phyloP scores from a whole-genome alignment of 1,140 invertebrate genomes.

The Pomacea maculata region DNA sequence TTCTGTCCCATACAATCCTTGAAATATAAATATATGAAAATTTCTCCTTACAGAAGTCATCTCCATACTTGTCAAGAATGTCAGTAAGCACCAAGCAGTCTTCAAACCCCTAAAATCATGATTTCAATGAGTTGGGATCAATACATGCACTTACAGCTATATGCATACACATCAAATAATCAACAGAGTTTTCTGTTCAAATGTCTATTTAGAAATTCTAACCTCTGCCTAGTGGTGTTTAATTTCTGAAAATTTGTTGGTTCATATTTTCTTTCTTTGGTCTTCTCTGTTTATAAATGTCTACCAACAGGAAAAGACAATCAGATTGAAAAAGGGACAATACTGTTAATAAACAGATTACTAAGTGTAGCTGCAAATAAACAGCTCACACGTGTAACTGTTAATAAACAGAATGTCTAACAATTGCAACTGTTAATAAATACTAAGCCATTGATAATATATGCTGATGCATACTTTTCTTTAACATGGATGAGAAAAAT shows the following conservation, averaged over 20 bases:
- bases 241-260: neutral
- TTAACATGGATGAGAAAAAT: too few species aligned
- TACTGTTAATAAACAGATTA: neutral
- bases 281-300: neutral
- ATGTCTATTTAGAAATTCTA: neutral
- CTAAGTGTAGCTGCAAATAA: neutral
- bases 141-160: neutral
- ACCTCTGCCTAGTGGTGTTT: neutral
- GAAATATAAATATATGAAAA: too few species aligned
- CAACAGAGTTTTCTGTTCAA: neutral
- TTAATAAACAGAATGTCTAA: too few species aligned
- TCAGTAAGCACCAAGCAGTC: conserved; percentile 69
- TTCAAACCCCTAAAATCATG: too few species aligned
- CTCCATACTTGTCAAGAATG: too few species aligned
- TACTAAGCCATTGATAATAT: too few species aligned
- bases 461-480: too few species aligned
- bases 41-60: neutral
- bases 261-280: neutral
- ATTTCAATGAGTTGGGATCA: neutral
- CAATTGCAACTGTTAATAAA: too few species aligned
- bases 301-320: neutral
- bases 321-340: neutral
- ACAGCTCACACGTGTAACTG: too few species aligned
- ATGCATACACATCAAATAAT: neutral
- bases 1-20: too few species aligned